Base-by-base conservation (phyloP, 2,797 vertebrate species). In the Myotis vivesi region DNA sequence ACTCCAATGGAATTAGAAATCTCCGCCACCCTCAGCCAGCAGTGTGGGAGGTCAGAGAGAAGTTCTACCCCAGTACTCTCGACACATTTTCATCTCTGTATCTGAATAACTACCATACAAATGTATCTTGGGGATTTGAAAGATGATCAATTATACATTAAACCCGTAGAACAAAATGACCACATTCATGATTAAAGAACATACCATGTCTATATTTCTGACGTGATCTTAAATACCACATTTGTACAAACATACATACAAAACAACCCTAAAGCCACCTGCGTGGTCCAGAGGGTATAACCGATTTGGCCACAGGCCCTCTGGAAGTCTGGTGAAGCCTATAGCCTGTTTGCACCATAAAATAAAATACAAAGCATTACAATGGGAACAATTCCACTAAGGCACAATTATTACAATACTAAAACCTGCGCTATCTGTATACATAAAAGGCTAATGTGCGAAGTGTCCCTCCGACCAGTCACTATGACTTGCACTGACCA, bases 21-120 rank as follows among this genome's bases (percentile, higher is more conserved):
- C 69, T 2, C 33, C 46, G 15, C 17, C 16, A 10, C 8, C 22
- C 46, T 49, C 1, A 22, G 69, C n/a, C 81, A 36, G 55, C 76
- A 17, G 4, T 0, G 2, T 1, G 3, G 19, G 53, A n/a, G 46
- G 10, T 30, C 22, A 16, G 16, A 22, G 57, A 36, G 11, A 9
- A 44, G 2, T 33, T 38, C n/a, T 66, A 57, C 64, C 30, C 15
- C 10, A 8, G 10, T 1, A 2, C 62, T 83, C 64, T 17, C 2
- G 28, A 22, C 49, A 16, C 5, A 2, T 4, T 17, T 28, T 19
- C 28, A 5, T 28, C 38, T 51, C 49, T 7, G 5, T 20, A 25
- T 33, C 0, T 76, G 38, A 79, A 8, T 8, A 38, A n/a, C 44
- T 23, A 22, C 44, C 55, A 53, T 4, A 17, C 25, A 25, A 0